A percentile compares a stretch with the other conserved stretches of the same genome.
Conservation (phyloP, 2,888 invertebrate genomes). For the Baccha elongata region DNA sequence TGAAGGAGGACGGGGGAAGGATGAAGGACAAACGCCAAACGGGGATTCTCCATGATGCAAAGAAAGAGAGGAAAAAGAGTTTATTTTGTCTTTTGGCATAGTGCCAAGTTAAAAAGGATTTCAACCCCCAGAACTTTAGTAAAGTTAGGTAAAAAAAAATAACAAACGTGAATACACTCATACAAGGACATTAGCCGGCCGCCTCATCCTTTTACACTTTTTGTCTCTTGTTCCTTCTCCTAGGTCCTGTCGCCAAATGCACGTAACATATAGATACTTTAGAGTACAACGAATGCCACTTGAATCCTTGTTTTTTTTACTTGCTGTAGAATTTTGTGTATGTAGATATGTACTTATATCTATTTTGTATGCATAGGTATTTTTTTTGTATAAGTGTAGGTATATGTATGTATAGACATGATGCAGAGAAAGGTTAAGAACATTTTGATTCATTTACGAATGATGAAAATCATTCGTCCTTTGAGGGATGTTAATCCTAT, state of each 20-base stretch:
- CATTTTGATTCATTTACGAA: constrained; percentile 65
- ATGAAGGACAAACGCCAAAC: constrained; percentile 6
- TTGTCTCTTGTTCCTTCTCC: constrained; percentile 10
- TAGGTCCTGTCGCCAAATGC: constrained; percentile 66
- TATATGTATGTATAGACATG: neutral
- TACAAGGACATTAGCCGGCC: constrained; percentile 72
- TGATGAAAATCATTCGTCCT: constrained; percentile 65
- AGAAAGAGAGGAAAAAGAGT: constrained; percentile 25
- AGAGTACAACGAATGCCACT: constrained; percentile 72
- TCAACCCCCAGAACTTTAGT: constrained; percentile 61
- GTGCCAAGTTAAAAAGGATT: constrained; percentile 68
- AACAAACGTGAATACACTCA: constrained; percentile 64
- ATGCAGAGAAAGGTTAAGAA: constrained; percentile 67
- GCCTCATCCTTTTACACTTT: constrained; percentile 23
- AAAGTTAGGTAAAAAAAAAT: constrained; percentile 32
- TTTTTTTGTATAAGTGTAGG: neutral
- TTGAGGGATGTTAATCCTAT: constrained; percentile 62
- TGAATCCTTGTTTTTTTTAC: constrained; percentile 54
- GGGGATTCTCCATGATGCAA: constrained; percentile 25
- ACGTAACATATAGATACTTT: constrained; percentile 68
- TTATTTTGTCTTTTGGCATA: constrained; percentile 64
- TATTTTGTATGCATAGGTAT: constrained; percentile 22
- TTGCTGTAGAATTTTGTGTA: neutral
- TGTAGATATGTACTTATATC: neutral
- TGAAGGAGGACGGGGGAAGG: neutral